Base-by-base conservation (phyloP, 2,113 vertebrate species). In the Helogale parvula region DNA sequence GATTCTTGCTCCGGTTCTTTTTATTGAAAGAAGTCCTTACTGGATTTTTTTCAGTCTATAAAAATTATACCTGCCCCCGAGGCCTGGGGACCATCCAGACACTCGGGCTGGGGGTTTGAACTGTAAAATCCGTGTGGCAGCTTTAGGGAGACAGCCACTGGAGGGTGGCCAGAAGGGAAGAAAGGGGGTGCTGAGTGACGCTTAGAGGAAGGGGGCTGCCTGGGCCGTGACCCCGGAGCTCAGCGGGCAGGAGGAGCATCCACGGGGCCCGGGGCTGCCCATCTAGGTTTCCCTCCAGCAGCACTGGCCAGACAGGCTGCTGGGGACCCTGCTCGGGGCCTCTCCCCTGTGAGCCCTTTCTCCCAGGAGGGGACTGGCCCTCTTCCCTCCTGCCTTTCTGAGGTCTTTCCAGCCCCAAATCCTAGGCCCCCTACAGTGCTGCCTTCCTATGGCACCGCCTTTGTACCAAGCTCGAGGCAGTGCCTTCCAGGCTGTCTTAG, bases 1-100 rank as follows among this genome's bases (percentile, higher is more conserved):
- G 68, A 79, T 89, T 81, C 69, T 93, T 66, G 11, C 60, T 68
- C 29, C 47, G 25, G 23, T 90, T 72, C 19, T 87, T 95, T 19
- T 68, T 69, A 23, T 11, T 54, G 23, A 41, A 71, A 71, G 52
- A 92, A 35, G 38, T 38, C 16, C 65, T 71, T 52, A 38, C 76
- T 95, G 79, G 27, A n/a, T 82, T 68, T 85, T 87, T 96, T 94
- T 45, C 60, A n/a, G 87, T 45, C 88, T 90, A 0, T 94, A 82
- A 63, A 92, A 69, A 68, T 93, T 72, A 54, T 25, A 50, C 47
- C 69, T 87, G 79, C 54, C 63, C 47, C 47, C 1, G 3, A 0
- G 66, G 72, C 60, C n/a, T n/a, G 7, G 3, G 90, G 50, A 29
- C 77, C 38, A 33, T 27, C 38, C 83, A 52, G 74, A 65, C 17